Conservation (phyloP, 2,797 vertebrate genomes). For the Vultur gryphus region DNA sequence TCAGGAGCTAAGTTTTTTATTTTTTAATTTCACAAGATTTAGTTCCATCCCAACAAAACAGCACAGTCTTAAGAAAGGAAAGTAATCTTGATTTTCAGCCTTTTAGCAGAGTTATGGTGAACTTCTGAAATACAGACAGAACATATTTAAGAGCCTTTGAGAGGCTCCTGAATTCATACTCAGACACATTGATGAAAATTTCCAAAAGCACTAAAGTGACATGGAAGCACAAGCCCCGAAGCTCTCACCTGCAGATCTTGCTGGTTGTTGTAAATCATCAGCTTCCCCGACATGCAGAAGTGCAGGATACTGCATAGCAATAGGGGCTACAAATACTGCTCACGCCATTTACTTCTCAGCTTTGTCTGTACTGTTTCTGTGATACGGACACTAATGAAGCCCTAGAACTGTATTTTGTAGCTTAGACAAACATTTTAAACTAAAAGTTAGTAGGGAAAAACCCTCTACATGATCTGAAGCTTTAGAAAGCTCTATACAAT, state of each 20-base stretch:
- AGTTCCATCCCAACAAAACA: background rate
- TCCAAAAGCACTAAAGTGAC: background rate
- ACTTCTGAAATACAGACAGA: background rate
- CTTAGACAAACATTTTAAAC: background rate
- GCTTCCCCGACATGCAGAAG: background rate
- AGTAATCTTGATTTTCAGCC: background rate
- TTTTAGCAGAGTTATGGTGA: background rate
- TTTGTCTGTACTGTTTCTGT: background rate
- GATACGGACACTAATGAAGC: background rate
- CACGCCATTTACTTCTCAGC: background rate
- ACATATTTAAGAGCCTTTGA: background rate
- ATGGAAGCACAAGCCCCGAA: background rate
- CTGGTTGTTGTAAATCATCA: background rate
- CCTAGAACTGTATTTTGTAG: background rate
- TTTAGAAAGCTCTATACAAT: background rate
- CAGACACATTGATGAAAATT: background rate
- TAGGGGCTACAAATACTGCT: background rate
- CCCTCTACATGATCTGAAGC: background rate
- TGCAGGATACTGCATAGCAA: background rate
- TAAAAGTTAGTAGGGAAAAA: background rate
- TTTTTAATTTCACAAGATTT: background rate
- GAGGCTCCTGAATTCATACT: background rate
- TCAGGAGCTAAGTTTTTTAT: background rate
- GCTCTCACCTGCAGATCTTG: background rate
- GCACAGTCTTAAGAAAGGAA: background rate